Conservation (phyloP, 2,797 vertebrate genomes). For the Staurois parvus region DNA sequence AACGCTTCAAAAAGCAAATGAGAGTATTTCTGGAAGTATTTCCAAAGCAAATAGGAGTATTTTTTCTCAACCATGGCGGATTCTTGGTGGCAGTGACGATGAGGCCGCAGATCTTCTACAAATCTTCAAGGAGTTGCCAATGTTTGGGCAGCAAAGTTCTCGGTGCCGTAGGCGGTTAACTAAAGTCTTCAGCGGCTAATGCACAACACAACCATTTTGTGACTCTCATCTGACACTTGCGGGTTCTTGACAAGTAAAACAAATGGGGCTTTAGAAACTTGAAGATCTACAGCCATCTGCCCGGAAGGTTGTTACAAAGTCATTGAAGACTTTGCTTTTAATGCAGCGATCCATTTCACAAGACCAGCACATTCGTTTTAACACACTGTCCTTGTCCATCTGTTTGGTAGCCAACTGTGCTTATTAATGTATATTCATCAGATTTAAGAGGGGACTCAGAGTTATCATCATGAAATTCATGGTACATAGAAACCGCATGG, state of each 20-base stretch:
- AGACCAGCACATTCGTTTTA: conserved; percentile 21
- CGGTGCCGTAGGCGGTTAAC: not conserved
- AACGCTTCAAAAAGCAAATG: too few species aligned
- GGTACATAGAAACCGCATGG: not conserved
- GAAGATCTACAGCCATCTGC: conserved; percentile 36
- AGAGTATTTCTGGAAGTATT: too few species aligned
- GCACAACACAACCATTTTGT: not conserved
- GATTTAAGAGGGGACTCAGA: not conserved
- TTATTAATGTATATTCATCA: conserved; percentile 7
- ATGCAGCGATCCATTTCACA: conserved; percentile 43
- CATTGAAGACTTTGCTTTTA: conserved; percentile 9
- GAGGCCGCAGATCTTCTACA: too few species aligned
- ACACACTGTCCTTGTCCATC: conserved; percentile 31
- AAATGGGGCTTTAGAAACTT: conserved; percentile 38
- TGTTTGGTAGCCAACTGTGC: conserved; percentile 38
- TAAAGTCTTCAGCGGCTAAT: not conserved
- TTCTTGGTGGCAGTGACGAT: too few species aligned
- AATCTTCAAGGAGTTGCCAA: too few species aligned
- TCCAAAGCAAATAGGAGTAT: too few species aligned
- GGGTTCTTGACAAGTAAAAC: conserved; percentile 29
- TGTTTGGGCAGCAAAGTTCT: not conserved
- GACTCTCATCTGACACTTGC: not conserved
- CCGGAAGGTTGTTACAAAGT: conserved; percentile 43
- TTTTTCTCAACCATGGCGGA: too few species aligned
- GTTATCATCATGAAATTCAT: too few species aligned